These are phyloP conservation scores for Pleuronectes platessa DNA, from an alignment of 2,113 vertebrate species.

Conservation along the genomic window DNA sequence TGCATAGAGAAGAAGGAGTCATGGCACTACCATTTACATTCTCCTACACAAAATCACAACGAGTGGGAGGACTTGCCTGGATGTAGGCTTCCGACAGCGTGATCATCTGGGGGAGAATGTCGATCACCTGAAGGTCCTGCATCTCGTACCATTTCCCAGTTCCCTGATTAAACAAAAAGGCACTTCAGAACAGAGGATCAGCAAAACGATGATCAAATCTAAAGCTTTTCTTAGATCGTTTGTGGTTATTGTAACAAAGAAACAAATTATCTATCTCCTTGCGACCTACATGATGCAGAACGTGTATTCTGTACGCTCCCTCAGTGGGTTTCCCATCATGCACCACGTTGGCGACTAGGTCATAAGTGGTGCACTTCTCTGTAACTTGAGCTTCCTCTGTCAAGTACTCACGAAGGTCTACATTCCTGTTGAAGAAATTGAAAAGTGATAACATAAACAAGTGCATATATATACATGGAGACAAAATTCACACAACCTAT, in stretches of 20 bases:
- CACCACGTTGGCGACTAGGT: conserved; percentile 93
- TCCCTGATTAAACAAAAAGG: conserved; percentile 81
- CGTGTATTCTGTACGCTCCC: conserved; percentile 95
- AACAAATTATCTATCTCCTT: background rate
- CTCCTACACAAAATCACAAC: background rate
- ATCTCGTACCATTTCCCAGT: conserved; percentile 98
- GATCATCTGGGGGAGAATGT: conserved; percentile 99
- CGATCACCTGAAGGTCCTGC: conserved; percentile 95
- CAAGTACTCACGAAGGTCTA: conserved; percentile 93
- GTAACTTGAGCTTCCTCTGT: conserved; percentile 90
- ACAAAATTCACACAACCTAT: background rate
- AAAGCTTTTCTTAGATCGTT: background rate
- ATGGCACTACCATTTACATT: background rate
- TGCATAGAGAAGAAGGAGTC: too few relatives aligned
- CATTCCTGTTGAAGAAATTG: conserved; percentile 81
- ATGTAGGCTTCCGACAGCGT: conserved; percentile 97
- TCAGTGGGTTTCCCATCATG: conserved; percentile 94
- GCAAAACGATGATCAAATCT: background rate
- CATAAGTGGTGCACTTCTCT: conserved; percentile 91
- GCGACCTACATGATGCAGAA: conserved; percentile 92
- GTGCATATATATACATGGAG: background rate
- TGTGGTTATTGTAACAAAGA: background rate
- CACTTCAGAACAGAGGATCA: background rate
- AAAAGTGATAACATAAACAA: background rate
- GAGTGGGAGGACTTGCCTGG: conserved; percentile 82